phyloP scores from a whole-genome alignment of 2,888 invertebrate genomes.

The Polymixis flavicincta region DNA sequence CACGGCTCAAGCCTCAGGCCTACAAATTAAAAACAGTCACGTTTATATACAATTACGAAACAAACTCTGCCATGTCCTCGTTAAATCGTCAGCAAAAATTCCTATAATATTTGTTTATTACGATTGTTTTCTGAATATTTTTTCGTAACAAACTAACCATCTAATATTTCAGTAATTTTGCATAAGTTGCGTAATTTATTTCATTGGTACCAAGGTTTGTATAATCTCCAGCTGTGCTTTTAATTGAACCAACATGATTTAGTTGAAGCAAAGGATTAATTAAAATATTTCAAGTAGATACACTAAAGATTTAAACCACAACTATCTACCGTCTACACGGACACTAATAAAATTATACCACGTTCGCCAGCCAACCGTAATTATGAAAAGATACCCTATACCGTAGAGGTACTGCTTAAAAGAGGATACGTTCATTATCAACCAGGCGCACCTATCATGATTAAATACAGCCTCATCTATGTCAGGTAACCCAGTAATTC shows the following conservation, averaged over 20 bases:
- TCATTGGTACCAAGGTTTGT: not conserved
- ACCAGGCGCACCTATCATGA: constrained; percentile 15
- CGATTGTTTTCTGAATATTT: constrained; percentile 28
- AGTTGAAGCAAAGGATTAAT: not conserved
- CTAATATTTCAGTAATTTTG: constrained; percentile 1
- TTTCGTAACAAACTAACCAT: not conserved
- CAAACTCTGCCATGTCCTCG: constrained; percentile 21
- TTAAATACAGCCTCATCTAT: constrained; percentile 31
- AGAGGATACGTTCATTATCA: constrained; percentile 32
- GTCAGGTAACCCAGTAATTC: constrained; percentile 22
- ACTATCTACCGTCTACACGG: no score
- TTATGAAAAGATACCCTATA: constrained; percentile 30
- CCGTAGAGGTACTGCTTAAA: constrained; percentile 9
- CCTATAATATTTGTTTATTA: constrained; percentile 14
- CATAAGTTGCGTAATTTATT: constrained; percentile 18
- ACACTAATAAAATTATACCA: constrained; percentile 16
- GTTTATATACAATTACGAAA: constrained; percentile 47
- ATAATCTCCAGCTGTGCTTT: no score
- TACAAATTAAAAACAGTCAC: constrained; percentile 47
- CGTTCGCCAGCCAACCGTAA: constrained; percentile 16
- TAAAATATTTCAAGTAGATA: not conserved
- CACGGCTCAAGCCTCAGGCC: constrained; percentile 4
- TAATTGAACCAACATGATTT: not conserved
- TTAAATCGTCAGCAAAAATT: constrained; percentile 20
- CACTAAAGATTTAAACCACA: not conserved